Conservation (phyloP, 2,797 vertebrate species). For the Halcyon chelicuti region DNA sequence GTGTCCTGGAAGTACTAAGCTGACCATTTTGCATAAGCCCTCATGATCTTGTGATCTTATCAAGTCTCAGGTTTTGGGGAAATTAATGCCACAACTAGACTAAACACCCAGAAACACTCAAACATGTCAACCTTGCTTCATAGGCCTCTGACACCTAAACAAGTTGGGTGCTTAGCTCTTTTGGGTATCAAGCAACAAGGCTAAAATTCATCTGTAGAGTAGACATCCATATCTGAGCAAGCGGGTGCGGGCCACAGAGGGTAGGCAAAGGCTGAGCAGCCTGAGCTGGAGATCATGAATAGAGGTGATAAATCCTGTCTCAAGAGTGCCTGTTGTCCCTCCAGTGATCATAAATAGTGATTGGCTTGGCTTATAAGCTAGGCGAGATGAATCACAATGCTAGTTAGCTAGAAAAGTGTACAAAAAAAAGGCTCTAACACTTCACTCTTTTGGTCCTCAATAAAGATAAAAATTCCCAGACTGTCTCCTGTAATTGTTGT, state of each 20-base stretch:
- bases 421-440: neutral
- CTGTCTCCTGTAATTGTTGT: neutral
- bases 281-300: neutral
- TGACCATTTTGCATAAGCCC: neutral
- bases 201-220: neutral
- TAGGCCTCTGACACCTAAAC: neutral
- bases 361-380: neutral
- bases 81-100: neutral
- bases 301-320: neutral
- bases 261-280: neutral
- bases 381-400: neutral
- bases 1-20: neutral
- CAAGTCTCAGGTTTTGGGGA: neutral
- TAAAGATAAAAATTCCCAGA: neutral
- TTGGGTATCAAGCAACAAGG: neutral
- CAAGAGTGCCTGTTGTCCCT: neutral
- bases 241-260: neutral
- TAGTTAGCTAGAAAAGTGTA: neutral
- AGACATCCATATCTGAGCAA: neutral
- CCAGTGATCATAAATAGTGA: neutral
- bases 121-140: neutral
- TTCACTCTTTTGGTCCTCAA: neutral
- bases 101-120: neutral
- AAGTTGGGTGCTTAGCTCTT: neutral
- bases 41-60: neutral